phyloP scores from a whole-genome alignment of 2,888 invertebrate species.

The Brachyopa scutellaris region DNA sequence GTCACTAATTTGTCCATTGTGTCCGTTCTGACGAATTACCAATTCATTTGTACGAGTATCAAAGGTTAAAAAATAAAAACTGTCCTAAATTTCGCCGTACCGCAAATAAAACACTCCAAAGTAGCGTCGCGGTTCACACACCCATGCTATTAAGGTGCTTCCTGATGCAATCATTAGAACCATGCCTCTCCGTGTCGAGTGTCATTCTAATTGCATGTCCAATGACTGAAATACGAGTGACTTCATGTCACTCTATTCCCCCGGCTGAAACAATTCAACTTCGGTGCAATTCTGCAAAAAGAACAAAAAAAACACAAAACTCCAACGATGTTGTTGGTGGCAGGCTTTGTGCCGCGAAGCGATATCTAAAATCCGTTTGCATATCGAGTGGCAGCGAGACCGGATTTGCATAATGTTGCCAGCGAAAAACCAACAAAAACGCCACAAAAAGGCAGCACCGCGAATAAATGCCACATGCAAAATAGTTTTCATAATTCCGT shows the following conservation, averaged over 20 bases:
- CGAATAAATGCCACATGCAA: slow-evolving; percentile 51
- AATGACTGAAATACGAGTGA: slow-evolving; percentile 39
- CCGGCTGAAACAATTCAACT: slow-evolving; percentile 16
- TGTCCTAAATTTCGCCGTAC: slow-evolving; percentile 32
- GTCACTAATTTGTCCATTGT: background rate
- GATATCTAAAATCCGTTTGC: slow-evolving; percentile 63
- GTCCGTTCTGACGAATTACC: slow-evolving; percentile 18
- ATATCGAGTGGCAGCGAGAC: slow-evolving; percentile 55
- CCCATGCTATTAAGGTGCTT: slow-evolving; percentile 55
- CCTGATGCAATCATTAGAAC: slow-evolving; percentile 47
- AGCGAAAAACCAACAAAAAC: slow-evolving; percentile 15
- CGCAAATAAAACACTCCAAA: slow-evolving; percentile 30
- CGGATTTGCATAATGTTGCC: slow-evolving; percentile 56
- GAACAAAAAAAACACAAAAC: background rate
- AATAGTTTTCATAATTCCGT: slow-evolving; percentile 54
- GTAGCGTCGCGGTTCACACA: slow-evolving; percentile 45
- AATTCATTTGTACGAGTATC: slow-evolving; percentile 12
- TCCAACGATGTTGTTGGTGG: background rate
- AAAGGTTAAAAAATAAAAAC: slow-evolving; percentile 23
- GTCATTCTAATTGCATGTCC: slow-evolving; percentile 68
- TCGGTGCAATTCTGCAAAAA: slow-evolving; percentile 21
- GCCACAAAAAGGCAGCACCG: slow-evolving; percentile 26
- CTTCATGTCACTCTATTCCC: slow-evolving; percentile 36
- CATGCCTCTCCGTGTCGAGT: slow-evolving; percentile 41
- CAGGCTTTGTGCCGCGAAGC: background rate